Evolutionary conservation across 2,113 vertebrate species (phyloP).

Genomic region (Glaucomys volans): DNA sequence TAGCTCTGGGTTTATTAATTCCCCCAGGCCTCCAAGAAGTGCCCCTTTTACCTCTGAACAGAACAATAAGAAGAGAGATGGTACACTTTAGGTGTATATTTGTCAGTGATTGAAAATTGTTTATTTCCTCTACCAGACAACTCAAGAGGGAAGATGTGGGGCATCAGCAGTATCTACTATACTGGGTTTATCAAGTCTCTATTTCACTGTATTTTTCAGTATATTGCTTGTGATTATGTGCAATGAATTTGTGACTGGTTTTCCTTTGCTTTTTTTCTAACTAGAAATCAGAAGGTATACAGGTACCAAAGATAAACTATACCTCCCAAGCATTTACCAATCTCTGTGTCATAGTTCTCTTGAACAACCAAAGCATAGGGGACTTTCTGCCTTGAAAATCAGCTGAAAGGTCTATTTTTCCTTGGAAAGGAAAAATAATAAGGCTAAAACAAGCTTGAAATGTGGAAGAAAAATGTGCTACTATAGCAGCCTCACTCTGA

Average conservation of each 20-base stretch:
- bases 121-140: not conserved
- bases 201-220: not conserved
- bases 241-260: not conserved
- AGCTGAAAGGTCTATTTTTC: not conserved
- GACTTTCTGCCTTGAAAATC: not conserved
- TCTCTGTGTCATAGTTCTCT: not conserved
- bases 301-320: not conserved
- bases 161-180: rapidly evolving
- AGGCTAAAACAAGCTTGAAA: slow-evolving; percentile 29
- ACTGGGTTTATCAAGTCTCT: rapidly evolving
- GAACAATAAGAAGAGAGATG: not conserved
- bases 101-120: not conserved
- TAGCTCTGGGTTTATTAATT: not conserved
- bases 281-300: not conserved
- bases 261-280: not conserved
- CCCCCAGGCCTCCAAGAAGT: not conserved
- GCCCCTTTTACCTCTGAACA: not conserved
- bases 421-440: not conserved
- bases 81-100: not conserved
- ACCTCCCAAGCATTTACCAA: not conserved
- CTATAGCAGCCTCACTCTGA: not conserved
- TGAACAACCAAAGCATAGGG: not conserved
- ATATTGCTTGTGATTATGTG: not conserved
- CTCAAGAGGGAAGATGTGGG: not conserved
- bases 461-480: not conserved